Conservation (phyloP, 2,797 vertebrate genomes). For the Neopelma chrysocephalum region DNA sequence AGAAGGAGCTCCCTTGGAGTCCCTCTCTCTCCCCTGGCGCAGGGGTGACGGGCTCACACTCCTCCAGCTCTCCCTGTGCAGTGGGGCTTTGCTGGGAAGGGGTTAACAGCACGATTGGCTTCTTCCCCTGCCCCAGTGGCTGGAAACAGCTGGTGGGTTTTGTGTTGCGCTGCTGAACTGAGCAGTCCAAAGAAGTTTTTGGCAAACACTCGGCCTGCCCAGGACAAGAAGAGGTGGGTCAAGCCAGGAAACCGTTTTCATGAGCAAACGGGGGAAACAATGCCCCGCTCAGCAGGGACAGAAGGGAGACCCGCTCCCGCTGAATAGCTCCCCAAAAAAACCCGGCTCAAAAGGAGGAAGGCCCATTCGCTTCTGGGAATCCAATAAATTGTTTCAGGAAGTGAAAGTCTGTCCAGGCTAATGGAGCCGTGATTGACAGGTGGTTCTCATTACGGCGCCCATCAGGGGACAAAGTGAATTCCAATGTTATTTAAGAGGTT, state of each 20-base stretch:
- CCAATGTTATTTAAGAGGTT: constrained; percentile 68
- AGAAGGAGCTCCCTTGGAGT: not conserved
- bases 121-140: constrained; percentile 40
- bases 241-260: constrained; percentile 79
- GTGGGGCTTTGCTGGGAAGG: constrained; percentile 36
- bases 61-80: not conserved
- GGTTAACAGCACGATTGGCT: constrained; percentile 33
- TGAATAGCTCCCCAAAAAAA: constrained; percentile 75
- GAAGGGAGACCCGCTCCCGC: constrained; percentile 69
- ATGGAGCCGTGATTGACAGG: constrained; percentile 83
- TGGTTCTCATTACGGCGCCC: constrained; percentile 78
- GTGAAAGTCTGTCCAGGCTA: constrained; percentile 79
- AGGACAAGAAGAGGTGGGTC: constrained; percentile 72
- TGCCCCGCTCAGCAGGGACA: constrained; percentile 69
- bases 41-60: accelerated
- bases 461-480: constrained; percentile 76
- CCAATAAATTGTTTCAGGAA: constrained; percentile 84
- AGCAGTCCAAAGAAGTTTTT: constrained; percentile 55
- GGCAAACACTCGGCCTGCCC: constrained; percentile 69
- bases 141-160: constrained; percentile 78
- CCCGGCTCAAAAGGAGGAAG: constrained; percentile 69
- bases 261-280: constrained; percentile 78
- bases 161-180: constrained; percentile 57
- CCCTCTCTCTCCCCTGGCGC: accelerated
- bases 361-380: constrained; percentile 78